Evolutionary conservation across 2,113 vertebrate genomes (phyloP).

Genomic region (Hassar affinis): DNA sequence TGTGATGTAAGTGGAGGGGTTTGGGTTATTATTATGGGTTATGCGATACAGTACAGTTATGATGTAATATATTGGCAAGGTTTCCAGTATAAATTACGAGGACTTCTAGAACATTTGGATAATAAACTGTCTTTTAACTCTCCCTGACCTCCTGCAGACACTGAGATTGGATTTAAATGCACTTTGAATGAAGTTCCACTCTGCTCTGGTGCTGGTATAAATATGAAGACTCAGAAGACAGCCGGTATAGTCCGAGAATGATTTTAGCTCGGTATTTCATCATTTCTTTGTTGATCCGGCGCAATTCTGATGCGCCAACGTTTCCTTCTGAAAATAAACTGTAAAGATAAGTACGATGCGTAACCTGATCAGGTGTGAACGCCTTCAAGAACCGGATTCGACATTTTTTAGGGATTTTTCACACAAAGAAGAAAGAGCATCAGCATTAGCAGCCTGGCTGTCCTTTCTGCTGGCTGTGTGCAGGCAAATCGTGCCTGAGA

Average conservation of each 20-base stretch:
- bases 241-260: background rate
- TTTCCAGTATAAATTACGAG: background rate
- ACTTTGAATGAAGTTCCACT: background rate
- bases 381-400: background rate
- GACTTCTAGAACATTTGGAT: background rate
- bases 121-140: background rate
- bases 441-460: background rate
- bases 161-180: background rate
- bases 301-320: background rate
- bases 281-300: background rate
- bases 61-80: background rate
- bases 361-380: background rate
- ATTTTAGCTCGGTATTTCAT: too few relatives aligned
- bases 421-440: background rate
- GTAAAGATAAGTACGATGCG: background rate
- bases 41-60: too few relatives aligned
- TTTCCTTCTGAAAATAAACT: background rate
- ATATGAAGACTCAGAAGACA: background rate
- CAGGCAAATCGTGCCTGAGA: constrained; percentile 23
- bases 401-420: background rate
- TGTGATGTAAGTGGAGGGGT: background rate
- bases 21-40: too few relatives aligned
- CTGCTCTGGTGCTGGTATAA: background rate
- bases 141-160: background rate
- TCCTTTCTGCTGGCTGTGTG: constrained; percentile 6